phyloP scores from a whole-genome alignment of 2,888 invertebrate genomes.

The Rhynchonema sp. region DNA sequence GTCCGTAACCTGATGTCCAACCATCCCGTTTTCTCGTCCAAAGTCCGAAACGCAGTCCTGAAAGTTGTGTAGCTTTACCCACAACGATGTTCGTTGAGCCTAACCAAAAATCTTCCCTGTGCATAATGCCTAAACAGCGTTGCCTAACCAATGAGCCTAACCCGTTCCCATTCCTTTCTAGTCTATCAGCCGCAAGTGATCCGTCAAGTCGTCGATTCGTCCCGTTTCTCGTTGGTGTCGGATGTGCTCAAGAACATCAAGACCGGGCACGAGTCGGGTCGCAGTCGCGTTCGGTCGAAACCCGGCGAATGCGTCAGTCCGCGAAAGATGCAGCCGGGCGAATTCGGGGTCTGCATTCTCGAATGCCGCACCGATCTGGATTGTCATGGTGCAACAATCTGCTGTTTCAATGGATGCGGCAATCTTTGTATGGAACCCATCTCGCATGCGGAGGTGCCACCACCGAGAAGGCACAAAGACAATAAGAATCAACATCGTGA shows the following conservation, averaged over 20 bases:
- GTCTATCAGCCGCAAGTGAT: background rate
- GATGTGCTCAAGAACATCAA: background rate
- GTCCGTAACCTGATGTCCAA: no score
- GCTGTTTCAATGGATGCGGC: slow-evolving; percentile 3
- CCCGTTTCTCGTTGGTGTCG: background rate
- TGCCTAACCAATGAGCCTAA: no score
- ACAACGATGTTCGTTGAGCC: no score
- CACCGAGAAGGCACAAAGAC: no score
- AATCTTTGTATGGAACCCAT: background rate
- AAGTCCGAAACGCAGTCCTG: no score
- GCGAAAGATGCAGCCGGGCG: background rate
- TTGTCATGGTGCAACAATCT: background rate
- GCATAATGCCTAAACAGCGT: no score
- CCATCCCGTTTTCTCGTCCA: no score
- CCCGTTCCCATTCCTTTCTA: background rate
- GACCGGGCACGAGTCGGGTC: background rate
- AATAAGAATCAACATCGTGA: no score
- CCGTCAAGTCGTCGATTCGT: background rate
- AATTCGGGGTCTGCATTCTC: slow-evolving; percentile 6
- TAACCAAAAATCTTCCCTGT: no score
- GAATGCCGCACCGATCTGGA: slow-evolving; percentile 6
- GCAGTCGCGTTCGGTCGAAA: background rate
- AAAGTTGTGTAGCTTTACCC: no score
- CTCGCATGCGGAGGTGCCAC: no score
- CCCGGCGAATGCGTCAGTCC: background rate